A percentile compares a stretch with the other conserved stretches of the same genome.
phyloP scores from a whole-genome alignment of 2,797 vertebrate genomes.

The Rhabdophis nuchalis region DNA sequence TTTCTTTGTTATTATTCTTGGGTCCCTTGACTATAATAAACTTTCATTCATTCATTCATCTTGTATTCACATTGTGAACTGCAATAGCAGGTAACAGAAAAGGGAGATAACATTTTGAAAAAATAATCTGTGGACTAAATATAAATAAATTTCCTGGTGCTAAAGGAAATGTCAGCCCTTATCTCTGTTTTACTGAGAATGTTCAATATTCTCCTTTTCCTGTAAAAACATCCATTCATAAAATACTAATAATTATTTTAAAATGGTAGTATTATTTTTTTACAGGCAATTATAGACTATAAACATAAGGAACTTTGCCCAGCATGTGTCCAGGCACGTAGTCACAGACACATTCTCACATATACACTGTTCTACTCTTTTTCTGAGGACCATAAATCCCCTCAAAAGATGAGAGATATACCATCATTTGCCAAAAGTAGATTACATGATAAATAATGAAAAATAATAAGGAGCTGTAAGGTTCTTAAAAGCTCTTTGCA shows the following conservation, averaged over 20 bases:
- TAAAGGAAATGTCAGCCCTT: background rate
- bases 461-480: slow-evolving; percentile 6
- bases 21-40: background rate
- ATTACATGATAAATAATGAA: slow-evolving; percentile 7
- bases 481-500: slow-evolving; percentile 12
- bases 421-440: background rate
- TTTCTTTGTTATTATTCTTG: background rate
- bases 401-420: background rate
- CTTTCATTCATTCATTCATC: background rate
- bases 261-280: background rate
- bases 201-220: background rate
- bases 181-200: background rate
- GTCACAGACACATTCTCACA: background rate
- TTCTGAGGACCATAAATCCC: background rate
- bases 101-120: background rate
- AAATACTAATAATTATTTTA: background rate
- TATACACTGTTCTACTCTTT: background rate
- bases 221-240: background rate
- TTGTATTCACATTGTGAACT: background rate
- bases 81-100: background rate
- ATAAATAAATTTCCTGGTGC: background rate
- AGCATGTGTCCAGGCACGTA: too few species aligned
- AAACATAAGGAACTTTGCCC: background rate
- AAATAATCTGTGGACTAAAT: background rate
- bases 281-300: background rate